phyloP scores from a whole-genome alignment of 1,140 invertebrate genomes.

The Tribolium castaneum region DNA sequence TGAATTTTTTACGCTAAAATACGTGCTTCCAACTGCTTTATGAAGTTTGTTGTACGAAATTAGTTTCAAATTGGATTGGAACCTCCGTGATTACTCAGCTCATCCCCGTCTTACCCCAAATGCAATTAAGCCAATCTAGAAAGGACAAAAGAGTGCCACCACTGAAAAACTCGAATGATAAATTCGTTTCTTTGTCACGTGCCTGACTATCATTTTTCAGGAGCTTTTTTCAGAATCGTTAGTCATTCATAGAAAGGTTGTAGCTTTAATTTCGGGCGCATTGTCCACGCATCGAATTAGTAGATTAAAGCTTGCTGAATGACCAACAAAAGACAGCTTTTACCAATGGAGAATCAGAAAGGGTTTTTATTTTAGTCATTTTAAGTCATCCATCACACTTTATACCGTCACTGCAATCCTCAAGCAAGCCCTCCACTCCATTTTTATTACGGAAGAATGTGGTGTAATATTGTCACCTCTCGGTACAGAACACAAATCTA shows the following conservation, averaged over 20 bases:
- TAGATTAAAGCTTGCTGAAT: neutral
- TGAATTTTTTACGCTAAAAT: neutral
- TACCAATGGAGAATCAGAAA: too few relatives aligned
- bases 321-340: too few relatives aligned
- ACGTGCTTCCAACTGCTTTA: constrained; percentile 5
- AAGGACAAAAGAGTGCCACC: neutral
- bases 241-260: neutral
- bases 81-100: constrained; percentile 9
- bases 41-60: constrained; percentile 29
- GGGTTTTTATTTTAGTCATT: too few relatives aligned
- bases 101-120: neutral
- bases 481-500: neutral
- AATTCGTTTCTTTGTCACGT: constrained; percentile 1
- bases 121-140: constrained; percentile 18
- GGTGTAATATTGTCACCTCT: neutral
- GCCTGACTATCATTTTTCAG: neutral
- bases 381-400: too few relatives aligned
- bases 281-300: neutral
- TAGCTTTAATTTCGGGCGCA: neutral
- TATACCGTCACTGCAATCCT: too few relatives aligned
- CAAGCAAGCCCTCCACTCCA: neutral
- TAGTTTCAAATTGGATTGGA: constrained; percentile 26
- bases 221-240: neutral
- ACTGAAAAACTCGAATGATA: neutral
- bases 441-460: neutral